Evolutionary conservation across 2,113 vertebrate species (phyloP), one percentile per base, ranked within the genome.

Genomic region (Athene cunicularia): DNA sequence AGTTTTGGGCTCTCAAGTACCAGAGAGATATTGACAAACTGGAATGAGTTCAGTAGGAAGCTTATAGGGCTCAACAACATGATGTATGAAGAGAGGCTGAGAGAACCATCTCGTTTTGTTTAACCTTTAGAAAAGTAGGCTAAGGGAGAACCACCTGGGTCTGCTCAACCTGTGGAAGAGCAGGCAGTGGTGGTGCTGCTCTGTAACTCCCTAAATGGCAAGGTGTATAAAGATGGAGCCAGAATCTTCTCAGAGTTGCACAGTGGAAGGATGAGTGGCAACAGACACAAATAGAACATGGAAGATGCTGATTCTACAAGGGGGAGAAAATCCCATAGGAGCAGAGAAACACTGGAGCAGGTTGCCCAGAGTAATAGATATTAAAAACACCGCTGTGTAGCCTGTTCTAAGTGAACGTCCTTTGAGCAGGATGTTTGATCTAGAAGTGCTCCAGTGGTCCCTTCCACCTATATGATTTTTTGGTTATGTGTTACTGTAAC

Each of bases 261-360:
- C 4, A 49, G 12, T 37, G 33, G 53, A 80, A 89, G 26, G 32
- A 45, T 52, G n/a, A 84, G 7, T 6, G 32, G 11, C 24, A 72
- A 41, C n/a, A 68, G 14, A 72, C 5, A 47, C 10, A 73, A 74
- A 32, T 72, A 67, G 24, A 63, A 72, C 12, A 37, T 13, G 28
- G 22, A 50, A 76, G 86, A 89, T 41, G 16, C 58, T 64, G 20
- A 41, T 6, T 15, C 30, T 37, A 5, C 5, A 10, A 37, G 30
- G 45, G 28, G 11, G 1, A 24, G 9, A 62, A 86, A 67, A 14
- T 0, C 2, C 13, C 8, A 18, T 1, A 45, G 47, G 4, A 76
- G 4, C 3, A 2, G 8, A 24, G 28, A 58, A 86, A 59, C n/a
- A 17, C 43, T 50, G 47, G 52, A 80, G 32, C 13, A 58, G 19